These are phyloP conservation scores for Ochotona curzoniae DNA, from an alignment of 2,113 vertebrate species.

Conservation along the genomic window DNA sequence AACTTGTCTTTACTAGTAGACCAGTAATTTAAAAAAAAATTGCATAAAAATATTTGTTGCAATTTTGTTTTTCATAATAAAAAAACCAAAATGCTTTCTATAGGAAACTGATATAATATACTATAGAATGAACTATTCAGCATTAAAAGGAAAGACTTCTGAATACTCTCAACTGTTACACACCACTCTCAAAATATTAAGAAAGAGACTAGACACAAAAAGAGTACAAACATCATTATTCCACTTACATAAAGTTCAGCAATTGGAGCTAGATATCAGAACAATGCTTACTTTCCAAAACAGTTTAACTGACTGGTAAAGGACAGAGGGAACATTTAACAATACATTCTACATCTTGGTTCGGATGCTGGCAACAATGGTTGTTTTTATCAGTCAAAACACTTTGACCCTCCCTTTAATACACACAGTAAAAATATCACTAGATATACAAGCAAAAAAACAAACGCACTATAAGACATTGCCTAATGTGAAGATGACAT, in stretches of 20 bases:
- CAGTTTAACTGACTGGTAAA: neutral
- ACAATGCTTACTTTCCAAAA: neutral
- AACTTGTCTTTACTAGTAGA: neutral
- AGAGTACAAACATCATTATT: neutral
- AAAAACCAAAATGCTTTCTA: slow-evolving; percentile 35
- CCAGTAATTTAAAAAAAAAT: neutral
- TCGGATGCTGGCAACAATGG: neutral
- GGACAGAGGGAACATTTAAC: neutral
- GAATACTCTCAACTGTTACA: neutral
- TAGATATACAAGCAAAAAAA: slow-evolving; percentile 10
- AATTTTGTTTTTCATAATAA: slow-evolving; percentile 26
- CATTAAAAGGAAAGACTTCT: slow-evolving; percentile 17
- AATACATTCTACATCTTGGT: neutral
- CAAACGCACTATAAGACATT: neutral
- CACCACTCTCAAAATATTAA: slow-evolving; percentile 42
- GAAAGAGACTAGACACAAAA: neutral
- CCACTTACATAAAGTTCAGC: slow-evolving; percentile 19
- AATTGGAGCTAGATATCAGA: neutral
- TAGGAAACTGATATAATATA: neutral
- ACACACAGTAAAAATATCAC: neutral
- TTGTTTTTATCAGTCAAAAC: neutral
- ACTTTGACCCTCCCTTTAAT: neutral
- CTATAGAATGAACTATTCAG: neutral
- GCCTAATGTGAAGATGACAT: slow-evolving; percentile 3
- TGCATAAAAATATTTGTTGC: neutral